These are phyloP conservation scores for Cetoscarus ocellatus DNA, from an alignment of 2,797 vertebrate genomes.

Conservation along the genomic window DNA sequence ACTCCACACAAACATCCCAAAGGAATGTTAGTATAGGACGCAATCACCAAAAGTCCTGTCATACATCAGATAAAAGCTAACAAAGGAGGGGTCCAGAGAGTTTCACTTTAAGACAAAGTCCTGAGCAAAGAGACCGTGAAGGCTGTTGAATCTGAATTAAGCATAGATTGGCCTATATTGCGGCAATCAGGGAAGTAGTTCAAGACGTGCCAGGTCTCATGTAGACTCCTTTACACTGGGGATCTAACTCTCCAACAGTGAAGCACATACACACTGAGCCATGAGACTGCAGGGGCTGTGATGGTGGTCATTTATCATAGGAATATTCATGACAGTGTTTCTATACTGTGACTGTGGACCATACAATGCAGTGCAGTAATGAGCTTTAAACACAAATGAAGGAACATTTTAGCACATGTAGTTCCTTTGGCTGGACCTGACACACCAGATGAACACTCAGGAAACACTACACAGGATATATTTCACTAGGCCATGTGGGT, in stretches of 20 bases:
- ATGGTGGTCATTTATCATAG: not conserved
- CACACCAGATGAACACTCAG: no score
- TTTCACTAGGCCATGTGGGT: no score
- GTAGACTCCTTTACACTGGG: constrained; percentile 57
- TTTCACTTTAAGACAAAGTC: constrained; percentile 67
- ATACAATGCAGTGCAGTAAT: no score
- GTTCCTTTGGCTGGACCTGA: no score
- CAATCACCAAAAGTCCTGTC: constrained; percentile 51
- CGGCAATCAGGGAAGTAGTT: constrained; percentile 72
- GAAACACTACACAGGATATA: no score
- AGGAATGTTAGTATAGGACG: constrained; percentile 32
- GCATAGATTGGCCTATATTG: constrained; percentile 87
- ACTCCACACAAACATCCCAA: constrained; percentile 45
- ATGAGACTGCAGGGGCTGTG: not conserved
- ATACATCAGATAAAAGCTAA: constrained; percentile 21
- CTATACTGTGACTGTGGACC: no score
- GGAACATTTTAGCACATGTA: no score
- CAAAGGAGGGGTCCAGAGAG: constrained; percentile 31
- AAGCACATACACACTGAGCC: constrained; percentile 6
- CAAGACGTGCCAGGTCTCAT: constrained; percentile 73
- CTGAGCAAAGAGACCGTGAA: constrained; percentile 54
- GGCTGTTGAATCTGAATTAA: constrained; percentile 81
- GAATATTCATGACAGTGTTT: not conserved
- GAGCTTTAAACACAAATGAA: no score
- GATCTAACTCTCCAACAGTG: constrained; percentile 40